Evolutionary conservation across 2,888 invertebrate species (phyloP), one percentile per base, ranked within the genome.

Genomic region (Rhingia rostrata): DNA sequence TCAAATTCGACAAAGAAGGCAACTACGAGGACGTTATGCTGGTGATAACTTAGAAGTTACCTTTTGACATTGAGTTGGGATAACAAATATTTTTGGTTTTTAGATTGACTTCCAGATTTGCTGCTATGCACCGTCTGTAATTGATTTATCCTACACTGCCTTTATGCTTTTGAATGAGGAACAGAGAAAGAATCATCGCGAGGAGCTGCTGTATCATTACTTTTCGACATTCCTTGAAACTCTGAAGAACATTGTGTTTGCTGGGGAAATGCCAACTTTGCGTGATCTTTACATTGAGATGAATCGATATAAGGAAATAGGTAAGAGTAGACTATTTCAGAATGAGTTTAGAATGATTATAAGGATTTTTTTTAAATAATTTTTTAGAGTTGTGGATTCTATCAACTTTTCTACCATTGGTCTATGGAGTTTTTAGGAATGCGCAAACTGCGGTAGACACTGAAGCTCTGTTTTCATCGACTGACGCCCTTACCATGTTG

Each of bases 21-120:
- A 67, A 51, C 3, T 56, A 54, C 5, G 67, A 79, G 9, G 79
- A 83, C 12, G 43, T 53, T 9, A 53, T 83, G 43, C 22, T 83
- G 83, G 83, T 83, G 54, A 58, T 49, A 4, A 0, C 37, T 7
- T 30, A 22, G 4, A 0, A 49, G 37, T 22, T 22, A 2, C 22
- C 22, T 2, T 22, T 22, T 22, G 22, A 22, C 22, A 22, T 22
- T 22, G 22, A 22, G 22, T 22, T 22, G 22, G 22, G 22, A 22
- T 22, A 2, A 2, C 22, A 2, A 22, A 2, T 14, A 7, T 39
- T 6, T n/a, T 4, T 6, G 4, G 22, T 30, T 22, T 0, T 41
- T 3, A 83, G 79, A 39, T 84, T 30, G 83, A 84, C 43, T 84
- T 84, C 10, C 83, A 84, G 60, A 41, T 69, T 6, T 84, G 73